Evolutionary conservation across 2,797 vertebrate species (phyloP).

Genomic region (Leptodactylus fallax): DNA sequence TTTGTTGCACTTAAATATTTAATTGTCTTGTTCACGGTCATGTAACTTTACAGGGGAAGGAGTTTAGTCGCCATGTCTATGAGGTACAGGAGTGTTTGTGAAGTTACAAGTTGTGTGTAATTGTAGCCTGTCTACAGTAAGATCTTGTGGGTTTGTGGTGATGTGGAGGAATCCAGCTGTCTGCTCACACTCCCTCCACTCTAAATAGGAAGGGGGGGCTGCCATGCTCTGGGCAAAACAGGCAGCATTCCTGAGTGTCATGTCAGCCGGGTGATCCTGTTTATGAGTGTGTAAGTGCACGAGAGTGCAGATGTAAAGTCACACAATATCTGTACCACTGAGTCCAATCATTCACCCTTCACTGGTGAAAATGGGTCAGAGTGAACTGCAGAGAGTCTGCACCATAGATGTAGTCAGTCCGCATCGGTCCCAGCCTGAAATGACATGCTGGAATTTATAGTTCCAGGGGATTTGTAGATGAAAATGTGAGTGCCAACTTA

Average conservation of each 20-base stretch:
- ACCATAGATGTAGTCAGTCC: neutral
- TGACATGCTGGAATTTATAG: neutral
- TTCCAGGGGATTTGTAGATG: neutral
- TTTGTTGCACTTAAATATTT: neutral
- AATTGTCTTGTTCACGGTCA: neutral
- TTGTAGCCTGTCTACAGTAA: slow-evolving; percentile 2
- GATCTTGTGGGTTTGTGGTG: slow-evolving; percentile 14
- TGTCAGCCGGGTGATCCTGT: neutral
- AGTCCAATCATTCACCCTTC: too few species aligned
- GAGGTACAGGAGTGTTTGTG: neutral
- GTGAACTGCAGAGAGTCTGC: too few species aligned
- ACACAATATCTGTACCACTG: too few species aligned
- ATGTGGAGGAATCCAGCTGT: slow-evolving; percentile 40
- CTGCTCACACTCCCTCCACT: neutral
- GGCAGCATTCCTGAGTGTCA: slow-evolving; percentile 45
- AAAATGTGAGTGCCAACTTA: neutral
- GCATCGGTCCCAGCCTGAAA: neutral
- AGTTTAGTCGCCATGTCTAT: too few species aligned
- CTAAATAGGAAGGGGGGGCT: neutral
- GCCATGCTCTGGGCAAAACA: slow-evolving; percentile 17
- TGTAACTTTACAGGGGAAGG: neutral
- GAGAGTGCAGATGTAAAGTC: too few species aligned
- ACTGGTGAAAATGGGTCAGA: neutral
- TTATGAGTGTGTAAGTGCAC: neutral
- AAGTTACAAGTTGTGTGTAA: neutral